A percentile compares a stretch with the other conserved stretches of the same genome.
Conservation (phyloP, 2,888 invertebrate species). For the Serripes groenlandicus region DNA sequence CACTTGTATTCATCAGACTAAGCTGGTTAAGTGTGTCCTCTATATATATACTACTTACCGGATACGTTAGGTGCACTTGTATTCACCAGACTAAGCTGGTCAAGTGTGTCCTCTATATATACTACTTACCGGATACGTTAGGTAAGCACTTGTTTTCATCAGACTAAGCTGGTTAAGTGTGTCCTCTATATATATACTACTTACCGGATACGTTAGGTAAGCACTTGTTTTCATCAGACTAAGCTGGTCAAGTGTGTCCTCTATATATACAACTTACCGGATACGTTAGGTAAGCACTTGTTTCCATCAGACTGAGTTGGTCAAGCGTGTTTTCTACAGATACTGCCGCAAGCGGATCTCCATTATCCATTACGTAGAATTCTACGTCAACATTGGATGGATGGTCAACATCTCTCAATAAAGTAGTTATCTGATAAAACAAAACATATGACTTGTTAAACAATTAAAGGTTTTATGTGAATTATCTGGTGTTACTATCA, state of each 20-base stretch:
- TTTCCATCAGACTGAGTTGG: slow-evolving; percentile 8
- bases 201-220: too few relatives aligned
- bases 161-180: too few relatives aligned
- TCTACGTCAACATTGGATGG: slow-evolving; percentile 13
- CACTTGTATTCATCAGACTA: slow-evolving; percentile 11
- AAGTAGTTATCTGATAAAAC: slow-evolving; percentile 1
- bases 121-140: too few relatives aligned
- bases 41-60: too few relatives aligned
- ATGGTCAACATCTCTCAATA: background rate
- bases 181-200: too few relatives aligned
- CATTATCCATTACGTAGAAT: slow-evolving; percentile 16
- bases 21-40: background rate
- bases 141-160: too few relatives aligned
- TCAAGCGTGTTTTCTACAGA: background rate
- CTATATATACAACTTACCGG: too few relatives aligned
- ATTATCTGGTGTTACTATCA: background rate
- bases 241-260: too few relatives aligned
- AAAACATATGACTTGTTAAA: background rate
- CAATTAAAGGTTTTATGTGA: too few relatives aligned
- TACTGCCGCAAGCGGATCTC: background rate
- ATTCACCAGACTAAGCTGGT: slow-evolving; percentile 8
- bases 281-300: slow-evolving; percentile 11
- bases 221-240: too few relatives aligned
- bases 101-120: background rate
- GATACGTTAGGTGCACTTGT: slow-evolving; percentile 12